phyloP scores from a whole-genome alignment of 2,113 vertebrate species.

The Mormyrus iriodes region DNA sequence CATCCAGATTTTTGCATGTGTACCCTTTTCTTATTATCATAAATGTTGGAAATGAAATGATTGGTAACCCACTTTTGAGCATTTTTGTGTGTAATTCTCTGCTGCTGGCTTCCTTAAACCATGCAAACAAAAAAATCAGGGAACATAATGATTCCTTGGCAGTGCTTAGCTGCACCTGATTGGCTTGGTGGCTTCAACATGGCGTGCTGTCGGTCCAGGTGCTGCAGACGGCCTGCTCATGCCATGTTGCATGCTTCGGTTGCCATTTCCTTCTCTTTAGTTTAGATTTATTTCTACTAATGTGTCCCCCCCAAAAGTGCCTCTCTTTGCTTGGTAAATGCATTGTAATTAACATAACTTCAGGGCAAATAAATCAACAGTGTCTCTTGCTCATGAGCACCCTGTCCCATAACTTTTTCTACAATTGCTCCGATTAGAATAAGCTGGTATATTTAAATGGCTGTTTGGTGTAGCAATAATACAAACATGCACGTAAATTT shows the following conservation, averaged over 20 bases:
- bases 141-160: background rate
- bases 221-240: background rate
- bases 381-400: conserved; percentile 35
- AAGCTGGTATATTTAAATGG: conserved; percentile 33
- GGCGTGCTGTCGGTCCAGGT: conserved; percentile 1
- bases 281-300: conserved; percentile 35
- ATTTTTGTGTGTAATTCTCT: conserved; percentile 31
- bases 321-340: conserved; percentile 61
- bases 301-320: conserved; percentile 54
- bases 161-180: background rate
- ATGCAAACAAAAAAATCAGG: background rate
- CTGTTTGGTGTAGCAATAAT: conserved; percentile 66
- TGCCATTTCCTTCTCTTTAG: background rate
- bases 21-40: conserved; percentile 2
- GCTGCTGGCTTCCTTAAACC: conserved; percentile 30
- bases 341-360: conserved; percentile 51
- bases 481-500: background rate
- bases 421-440: conserved; percentile 42
- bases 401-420: conserved; percentile 33
- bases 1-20: conserved; percentile 8
- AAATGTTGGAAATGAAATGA: conserved; percentile 25
- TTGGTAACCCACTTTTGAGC: conserved; percentile 27
- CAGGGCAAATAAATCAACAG: conserved; percentile 32
- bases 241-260: conserved; percentile 44
- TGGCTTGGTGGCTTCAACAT: conserved; percentile 28